These are phyloP conservation scores for Vanessa atalanta DNA, from an alignment of 1,140 invertebrate genomes.

Conservation along the genomic window DNA sequence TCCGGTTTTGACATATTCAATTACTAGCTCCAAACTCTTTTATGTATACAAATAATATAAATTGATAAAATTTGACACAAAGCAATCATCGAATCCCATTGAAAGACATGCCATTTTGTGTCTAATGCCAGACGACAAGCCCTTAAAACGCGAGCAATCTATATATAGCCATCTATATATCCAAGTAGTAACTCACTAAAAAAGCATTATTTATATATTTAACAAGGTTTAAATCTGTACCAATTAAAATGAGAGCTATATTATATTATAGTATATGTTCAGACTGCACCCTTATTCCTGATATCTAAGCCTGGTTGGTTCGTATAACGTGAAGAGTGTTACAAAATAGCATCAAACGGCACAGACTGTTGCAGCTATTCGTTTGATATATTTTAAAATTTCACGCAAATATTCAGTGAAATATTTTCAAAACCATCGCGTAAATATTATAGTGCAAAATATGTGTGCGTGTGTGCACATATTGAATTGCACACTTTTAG, in stretches of 20 bases:
- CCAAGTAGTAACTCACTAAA: background rate
- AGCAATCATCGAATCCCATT: too few relatives aligned
- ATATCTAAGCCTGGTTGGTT: slow-evolving; percentile 5
- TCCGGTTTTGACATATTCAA: too few relatives aligned
- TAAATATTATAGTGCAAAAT: background rate
- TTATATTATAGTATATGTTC: background rate
- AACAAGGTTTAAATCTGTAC: background rate
- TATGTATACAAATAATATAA: too few relatives aligned
- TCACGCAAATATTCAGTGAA: background rate
- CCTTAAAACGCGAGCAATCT: too few relatives aligned
- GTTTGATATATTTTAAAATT: background rate
- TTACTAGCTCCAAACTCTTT: too few relatives aligned
- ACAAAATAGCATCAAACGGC: slow-evolving; percentile 4
- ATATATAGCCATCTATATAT: too few relatives aligned
- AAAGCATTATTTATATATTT: too few relatives aligned
- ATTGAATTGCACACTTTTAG: background rate
- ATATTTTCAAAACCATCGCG: background rate
- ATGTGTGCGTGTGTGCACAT: background rate
- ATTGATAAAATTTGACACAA: too few relatives aligned
- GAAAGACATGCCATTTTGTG: too few relatives aligned
- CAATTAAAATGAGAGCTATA: background rate
- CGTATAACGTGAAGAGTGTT: slow-evolving; percentile 10
- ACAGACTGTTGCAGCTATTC: background rate
- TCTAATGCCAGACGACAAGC: too few relatives aligned
- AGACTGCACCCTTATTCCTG: background rate